A percentile compares a stretch with the other conserved stretches of the same genome.
phyloP scores from a whole-genome alignment of 2,113 vertebrate genomes.

The Artemisiospiza belli region DNA sequence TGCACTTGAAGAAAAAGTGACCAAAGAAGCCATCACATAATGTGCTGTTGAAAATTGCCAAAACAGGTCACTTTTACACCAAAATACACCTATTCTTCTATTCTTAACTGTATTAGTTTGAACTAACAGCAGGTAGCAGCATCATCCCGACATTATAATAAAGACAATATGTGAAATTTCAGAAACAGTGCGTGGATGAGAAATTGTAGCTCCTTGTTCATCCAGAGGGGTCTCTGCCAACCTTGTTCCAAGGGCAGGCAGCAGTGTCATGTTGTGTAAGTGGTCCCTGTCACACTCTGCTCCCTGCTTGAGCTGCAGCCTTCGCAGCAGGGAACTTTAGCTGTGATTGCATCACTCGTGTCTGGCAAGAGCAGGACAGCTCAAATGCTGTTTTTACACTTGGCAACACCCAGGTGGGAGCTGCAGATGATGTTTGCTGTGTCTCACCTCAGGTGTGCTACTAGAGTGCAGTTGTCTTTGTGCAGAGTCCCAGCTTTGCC shows the following conservation, averaged over 20 bases:
- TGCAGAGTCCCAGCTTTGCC: neutral
- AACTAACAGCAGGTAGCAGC: neutral
- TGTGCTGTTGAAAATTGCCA: neutral
- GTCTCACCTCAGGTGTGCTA: neutral
- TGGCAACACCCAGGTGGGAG: slow-evolving; percentile 32
- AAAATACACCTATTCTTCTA: neutral
- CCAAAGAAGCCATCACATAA: neutral
- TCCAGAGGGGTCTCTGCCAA: neutral
- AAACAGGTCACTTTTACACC: neutral
- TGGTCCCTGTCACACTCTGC: slow-evolving; percentile 5
- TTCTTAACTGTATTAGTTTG: neutral
- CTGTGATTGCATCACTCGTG: slow-evolving; percentile 36
- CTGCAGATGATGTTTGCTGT: neutral
- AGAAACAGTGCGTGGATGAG: neutral
- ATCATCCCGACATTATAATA: neutral
- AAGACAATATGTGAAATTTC: neutral
- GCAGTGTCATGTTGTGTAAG: slow-evolving; percentile 13
- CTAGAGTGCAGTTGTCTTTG: neutral
- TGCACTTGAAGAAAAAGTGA: neutral
- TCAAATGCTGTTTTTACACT: slow-evolving; percentile 40
- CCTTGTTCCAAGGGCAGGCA: slow-evolving; percentile 46
- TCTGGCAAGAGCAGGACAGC: slow-evolving; percentile 45
- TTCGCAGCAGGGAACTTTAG: slow-evolving; percentile 32
- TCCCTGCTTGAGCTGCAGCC: neutral
- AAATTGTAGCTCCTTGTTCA: neutral